Evolutionary conservation across 2,888 invertebrate species (phyloP).

Genomic region (Oeneis ivallda): DNA sequence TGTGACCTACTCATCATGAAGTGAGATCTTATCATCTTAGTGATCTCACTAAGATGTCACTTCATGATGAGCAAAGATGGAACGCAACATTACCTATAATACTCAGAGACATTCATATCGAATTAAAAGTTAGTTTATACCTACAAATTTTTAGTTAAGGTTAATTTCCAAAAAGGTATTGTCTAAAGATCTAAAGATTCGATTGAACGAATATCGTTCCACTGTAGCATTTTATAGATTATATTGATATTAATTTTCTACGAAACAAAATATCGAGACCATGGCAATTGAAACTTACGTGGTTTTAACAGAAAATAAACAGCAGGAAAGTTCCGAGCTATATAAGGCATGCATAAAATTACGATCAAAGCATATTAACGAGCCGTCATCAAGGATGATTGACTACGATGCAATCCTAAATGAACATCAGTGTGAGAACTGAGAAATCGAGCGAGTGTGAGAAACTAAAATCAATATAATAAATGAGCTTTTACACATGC

Average conservation of each 20-base stretch:
- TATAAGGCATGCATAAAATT: slow-evolving; percentile 16
- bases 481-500: background rate
- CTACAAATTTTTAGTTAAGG: too few species aligned
- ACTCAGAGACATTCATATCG: too few species aligned
- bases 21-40: too few species aligned
- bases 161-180: too few species aligned
- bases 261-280: background rate
- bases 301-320: slow-evolving; percentile 14
- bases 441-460: background rate
- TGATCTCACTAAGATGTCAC: too few species aligned
- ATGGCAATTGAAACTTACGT: slow-evolving; percentile 3
- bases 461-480: too few species aligned
- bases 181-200: too few species aligned
- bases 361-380: slow-evolving; percentile 17
- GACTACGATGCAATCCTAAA: background rate
- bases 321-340: slow-evolving; percentile 20
- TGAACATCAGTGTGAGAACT: slow-evolving; percentile 19
- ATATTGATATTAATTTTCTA: background rate
- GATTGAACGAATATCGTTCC: too few species aligned
- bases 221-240: background rate
- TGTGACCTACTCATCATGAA: too few species aligned
- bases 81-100: too few species aligned
- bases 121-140: too few species aligned
- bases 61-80: too few species aligned
- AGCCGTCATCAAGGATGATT: slow-evolving; percentile 14